phyloP scores from a whole-genome alignment of 2,797 vertebrate genomes.

The Dryobates pubescens region DNA sequence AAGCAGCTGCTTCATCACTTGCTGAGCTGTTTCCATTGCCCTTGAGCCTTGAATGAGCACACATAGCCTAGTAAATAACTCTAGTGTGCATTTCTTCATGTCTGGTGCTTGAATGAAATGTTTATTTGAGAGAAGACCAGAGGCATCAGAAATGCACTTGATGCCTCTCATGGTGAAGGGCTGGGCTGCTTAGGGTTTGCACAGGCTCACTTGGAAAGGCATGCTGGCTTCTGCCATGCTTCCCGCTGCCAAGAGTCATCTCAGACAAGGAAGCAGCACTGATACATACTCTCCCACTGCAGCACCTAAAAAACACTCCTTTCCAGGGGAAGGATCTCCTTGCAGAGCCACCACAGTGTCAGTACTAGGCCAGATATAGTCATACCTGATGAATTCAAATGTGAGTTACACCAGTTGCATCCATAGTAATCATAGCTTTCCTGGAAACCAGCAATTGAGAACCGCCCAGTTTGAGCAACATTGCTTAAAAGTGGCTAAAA shows the following conservation, averaged over 20 bases:
- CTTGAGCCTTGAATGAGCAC: neutral
- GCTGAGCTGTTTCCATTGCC: neutral
- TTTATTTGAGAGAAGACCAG: neutral
- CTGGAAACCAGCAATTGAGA: neutral
- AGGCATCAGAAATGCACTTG: neutral
- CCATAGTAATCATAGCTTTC: neutral
- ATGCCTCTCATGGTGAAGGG: neutral
- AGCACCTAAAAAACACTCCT: neutral
- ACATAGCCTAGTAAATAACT: neutral
- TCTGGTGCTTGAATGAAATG: neutral
- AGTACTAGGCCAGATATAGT: neutral
- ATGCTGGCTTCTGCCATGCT: neutral
- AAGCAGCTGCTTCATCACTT: neutral
- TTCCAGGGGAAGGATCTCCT: neutral
- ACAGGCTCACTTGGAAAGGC: neutral
- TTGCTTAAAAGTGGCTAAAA: neutral
- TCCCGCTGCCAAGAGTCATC: neutral
- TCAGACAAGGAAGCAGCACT: neutral
- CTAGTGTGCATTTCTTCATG: neutral
- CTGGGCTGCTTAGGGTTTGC: neutral
- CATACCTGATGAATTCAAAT: neutral
- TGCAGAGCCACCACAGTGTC: neutral
- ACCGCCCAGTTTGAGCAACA: neutral
- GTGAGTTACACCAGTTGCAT: accelerated
- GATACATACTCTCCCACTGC: neutral